Evolutionary conservation across 2,888 invertebrate genomes (phyloP).

Genomic region (Heterodera filipjevi): DNA sequence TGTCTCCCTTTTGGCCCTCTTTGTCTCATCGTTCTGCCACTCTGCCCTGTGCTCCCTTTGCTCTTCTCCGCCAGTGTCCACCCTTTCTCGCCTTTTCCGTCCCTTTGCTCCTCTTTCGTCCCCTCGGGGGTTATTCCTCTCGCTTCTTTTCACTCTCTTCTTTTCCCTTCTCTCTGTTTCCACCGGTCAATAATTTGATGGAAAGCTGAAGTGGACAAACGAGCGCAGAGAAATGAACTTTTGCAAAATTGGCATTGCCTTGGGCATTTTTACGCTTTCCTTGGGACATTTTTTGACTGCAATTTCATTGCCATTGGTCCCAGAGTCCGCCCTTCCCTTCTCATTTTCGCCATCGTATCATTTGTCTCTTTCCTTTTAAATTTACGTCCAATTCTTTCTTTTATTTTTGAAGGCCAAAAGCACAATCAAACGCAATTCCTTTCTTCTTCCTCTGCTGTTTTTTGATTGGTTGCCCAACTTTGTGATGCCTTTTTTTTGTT

Average conservation of each 20-base stretch:
- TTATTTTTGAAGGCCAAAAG: not conserved
- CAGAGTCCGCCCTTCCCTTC: too few relatives aligned
- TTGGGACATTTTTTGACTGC: not conserved
- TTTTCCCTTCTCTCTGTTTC: constrained; percentile 1
- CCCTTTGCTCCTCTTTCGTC: constrained; percentile 5
- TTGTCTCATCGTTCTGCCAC: too few relatives aligned
- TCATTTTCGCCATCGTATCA: too few relatives aligned
- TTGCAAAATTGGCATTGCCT: not conserved
- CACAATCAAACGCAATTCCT: not conserved
- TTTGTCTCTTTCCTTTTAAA: too few relatives aligned
- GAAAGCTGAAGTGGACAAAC: not conserved
- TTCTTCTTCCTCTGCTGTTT: too few relatives aligned
- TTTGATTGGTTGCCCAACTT: too few relatives aligned
- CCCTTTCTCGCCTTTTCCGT: too few relatives aligned
- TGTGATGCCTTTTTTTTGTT: too few relatives aligned
- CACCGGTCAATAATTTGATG: constrained; percentile 10
- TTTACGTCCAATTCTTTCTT: not conserved
- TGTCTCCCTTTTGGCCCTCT: too few relatives aligned
- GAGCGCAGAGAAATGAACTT: constrained; percentile 6
- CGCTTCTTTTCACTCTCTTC: not conserved
- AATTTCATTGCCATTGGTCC: not conserved
- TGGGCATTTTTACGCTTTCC: not conserved
- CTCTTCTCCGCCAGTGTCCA: not conserved
- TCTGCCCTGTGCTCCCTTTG: not conserved
- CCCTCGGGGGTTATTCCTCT: not conserved